Base-by-base conservation (phyloP, 2,888 invertebrate species). In the Sympetrum striolatum region DNA sequence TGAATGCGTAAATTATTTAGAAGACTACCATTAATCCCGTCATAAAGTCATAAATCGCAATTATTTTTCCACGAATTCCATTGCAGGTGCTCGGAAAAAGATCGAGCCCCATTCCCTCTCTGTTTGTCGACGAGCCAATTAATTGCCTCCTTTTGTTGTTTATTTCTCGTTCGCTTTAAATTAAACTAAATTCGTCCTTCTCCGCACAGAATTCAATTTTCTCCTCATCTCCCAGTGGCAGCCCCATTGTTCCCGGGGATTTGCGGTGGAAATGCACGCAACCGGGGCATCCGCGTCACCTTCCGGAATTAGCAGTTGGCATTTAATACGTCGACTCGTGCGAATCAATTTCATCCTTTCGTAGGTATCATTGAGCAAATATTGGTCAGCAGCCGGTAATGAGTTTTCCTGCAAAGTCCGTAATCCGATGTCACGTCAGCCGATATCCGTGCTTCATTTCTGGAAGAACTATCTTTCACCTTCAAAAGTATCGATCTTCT, bases 351-450 rank as follows among this genome's bases (percentile, higher is more conserved):
- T 64, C 64, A 6, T n/a, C 25, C n/a, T n/a, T 22, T 53, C 48
- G 10, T n/a, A 10, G 31, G 73, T 22, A 53, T 86, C 14, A 3
- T 35, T n/a, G 86, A 37, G 18, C 60, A 86, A 86, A 86, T 86
- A 86, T 86, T 60, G 86, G 86, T 60, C 37, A 60, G 37, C 58
- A 60, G 60, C 31, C 86, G 37, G 86, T 86, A 86, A 86, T 86
- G 86, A 86, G 60, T 60, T 86, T 86, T 60, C 86, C 12, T 35
- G 22, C n/a, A 25, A 22, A 31, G 35, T 18, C 12, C 53, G 53
- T n/a, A 82, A 53, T 39, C 81, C 81, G 31, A 44, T 86, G 18
- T 22, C 31, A 6, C 53, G 53, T 82, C 53, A 53, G 53, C 58
- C 86, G 37, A 86, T 86, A 86, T 60, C 86, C 35, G 10, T 60